phyloP scores from a whole-genome alignment of 2,113 vertebrate genomes.

The Microtus montanus region DNA sequence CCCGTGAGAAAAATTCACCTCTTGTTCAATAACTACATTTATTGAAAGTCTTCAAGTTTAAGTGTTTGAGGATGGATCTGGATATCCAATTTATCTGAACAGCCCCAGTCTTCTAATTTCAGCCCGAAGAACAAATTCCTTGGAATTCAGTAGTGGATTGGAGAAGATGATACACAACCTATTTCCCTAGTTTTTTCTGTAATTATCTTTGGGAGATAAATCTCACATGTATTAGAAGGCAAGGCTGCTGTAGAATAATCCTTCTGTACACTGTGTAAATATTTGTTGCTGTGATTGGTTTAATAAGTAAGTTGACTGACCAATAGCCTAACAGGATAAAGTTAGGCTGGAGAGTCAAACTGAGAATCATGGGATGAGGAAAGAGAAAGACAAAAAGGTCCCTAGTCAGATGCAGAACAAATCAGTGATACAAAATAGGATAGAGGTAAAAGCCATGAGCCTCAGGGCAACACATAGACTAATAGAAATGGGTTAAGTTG shows the following conservation, averaged over 20 bases:
- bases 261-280: too few species aligned
- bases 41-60: neutral
- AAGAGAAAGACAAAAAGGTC: too few species aligned
- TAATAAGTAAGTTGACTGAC: too few species aligned
- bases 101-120: conserved; percentile 13
- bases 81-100: conserved; percentile 34
- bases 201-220: conserved; percentile 64
- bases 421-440: too few species aligned
- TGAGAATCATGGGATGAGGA: too few species aligned
- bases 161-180: conserved; percentile 37
- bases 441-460: too few species aligned
- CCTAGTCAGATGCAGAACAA: too few species aligned
- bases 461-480: too few species aligned
- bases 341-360: too few species aligned
- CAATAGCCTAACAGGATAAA: too few species aligned
- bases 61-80: conserved; percentile 7
- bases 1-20: conserved; percentile 14
- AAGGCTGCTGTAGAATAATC: neutral
- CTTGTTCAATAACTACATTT: conserved; percentile 19
- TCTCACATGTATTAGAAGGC: conserved; percentile 22
- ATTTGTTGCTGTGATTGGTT: too few species aligned
- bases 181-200: conserved; percentile 54
- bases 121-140: conserved; percentile 35
- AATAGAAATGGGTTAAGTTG: too few species aligned
- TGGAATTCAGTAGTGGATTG: conserved; percentile 24